Conservation (phyloP, 1,140 invertebrate genomes). For the Drosophila cardini region DNA sequence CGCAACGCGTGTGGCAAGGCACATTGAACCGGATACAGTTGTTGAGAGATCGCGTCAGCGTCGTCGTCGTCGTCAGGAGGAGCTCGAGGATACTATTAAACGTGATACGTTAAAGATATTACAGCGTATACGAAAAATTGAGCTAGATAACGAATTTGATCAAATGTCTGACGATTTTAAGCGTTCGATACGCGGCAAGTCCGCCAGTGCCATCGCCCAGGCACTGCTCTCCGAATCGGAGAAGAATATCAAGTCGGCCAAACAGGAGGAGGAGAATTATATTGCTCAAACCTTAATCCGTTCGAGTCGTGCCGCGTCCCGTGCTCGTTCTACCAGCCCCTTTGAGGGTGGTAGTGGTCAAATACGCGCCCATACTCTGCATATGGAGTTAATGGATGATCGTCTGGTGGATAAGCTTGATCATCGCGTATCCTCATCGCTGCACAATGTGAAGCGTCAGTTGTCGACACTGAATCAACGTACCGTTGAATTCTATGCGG, state of each 20-base stretch:
- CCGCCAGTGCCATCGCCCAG: conserved; percentile 89
- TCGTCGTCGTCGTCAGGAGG: conserved; percentile 85
- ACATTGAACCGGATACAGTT: conserved; percentile 87
- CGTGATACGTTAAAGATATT: conserved; percentile 85
- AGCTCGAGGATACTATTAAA: conserved; percentile 85
- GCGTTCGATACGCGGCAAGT: conserved; percentile 88
- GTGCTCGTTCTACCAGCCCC: conserved; percentile 59
- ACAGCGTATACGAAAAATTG: conserved; percentile 81
- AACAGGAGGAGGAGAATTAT: conserved; percentile 76
- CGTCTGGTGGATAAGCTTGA: conserved; percentile 81
- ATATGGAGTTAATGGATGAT: conserved; percentile 82
- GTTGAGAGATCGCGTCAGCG: conserved; percentile 85
- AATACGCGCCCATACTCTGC: conserved; percentile 66
- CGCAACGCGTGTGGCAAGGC: conserved; percentile 88
- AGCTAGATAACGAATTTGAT: conserved; percentile 77
- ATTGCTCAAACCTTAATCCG: conserved; percentile 70
- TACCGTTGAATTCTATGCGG: conserved; percentile 81
- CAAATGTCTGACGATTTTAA: conserved; percentile 86
- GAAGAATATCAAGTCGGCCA: conserved; percentile 86
- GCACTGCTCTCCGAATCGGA: conserved; percentile 87
- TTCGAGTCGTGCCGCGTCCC: conserved; percentile 74
- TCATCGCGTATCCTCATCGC: conserved; percentile 79
- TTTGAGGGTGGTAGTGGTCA: conserved; percentile 40
- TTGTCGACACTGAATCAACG: conserved; percentile 76
- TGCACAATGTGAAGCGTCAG: conserved; percentile 83